Evolutionary conservation across 2,888 invertebrate species (phyloP).

Genomic region (Athalia rosae): DNA sequence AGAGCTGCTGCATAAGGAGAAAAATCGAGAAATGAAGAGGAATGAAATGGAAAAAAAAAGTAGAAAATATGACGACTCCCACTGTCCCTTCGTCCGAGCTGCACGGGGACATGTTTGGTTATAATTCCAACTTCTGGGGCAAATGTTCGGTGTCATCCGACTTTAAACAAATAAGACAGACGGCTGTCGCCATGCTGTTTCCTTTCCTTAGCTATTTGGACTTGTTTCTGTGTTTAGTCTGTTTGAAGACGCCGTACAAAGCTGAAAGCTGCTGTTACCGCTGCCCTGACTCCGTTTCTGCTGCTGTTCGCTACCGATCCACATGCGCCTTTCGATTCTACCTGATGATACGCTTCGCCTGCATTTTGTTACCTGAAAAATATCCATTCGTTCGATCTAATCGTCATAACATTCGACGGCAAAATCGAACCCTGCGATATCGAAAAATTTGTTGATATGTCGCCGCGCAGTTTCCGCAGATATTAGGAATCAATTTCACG

Average conservation of each 20-base stretch:
- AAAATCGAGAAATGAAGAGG: background rate
- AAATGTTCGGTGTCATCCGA: constrained; percentile 63
- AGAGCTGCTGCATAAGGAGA: constrained; percentile 8
- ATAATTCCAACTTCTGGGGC: constrained; percentile 57
- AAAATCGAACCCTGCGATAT: no score
- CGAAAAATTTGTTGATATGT: no score
- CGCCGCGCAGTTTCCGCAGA: no score
- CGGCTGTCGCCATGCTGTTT: constrained; percentile 62
- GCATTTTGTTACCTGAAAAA: background rate
- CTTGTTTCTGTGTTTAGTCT: constrained; percentile 58
- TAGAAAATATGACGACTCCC: constrained; percentile 30
- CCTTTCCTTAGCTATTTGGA: constrained; percentile 60
- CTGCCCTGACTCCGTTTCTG: background rate
- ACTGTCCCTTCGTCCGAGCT: constrained; percentile 37
- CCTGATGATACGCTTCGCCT: background rate
- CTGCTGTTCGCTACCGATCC: constrained; percentile 1
- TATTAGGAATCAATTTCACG: no score
- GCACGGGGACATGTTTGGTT: constrained; percentile 45
- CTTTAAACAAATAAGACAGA: constrained; percentile 62
- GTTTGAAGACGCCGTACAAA: constrained; percentile 46
- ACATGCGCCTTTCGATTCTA: background rate
- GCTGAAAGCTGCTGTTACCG: constrained; percentile 8
- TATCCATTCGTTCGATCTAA: no score
- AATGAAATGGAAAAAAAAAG: constrained; percentile 1
- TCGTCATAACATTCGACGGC: no score